Percentiles rank a stretch among this genome's conserved stretches.
Evolutionary conservation across 2,113 vertebrate genomes (phyloP).

Genomic region (Lucifuga dentata): DNA sequence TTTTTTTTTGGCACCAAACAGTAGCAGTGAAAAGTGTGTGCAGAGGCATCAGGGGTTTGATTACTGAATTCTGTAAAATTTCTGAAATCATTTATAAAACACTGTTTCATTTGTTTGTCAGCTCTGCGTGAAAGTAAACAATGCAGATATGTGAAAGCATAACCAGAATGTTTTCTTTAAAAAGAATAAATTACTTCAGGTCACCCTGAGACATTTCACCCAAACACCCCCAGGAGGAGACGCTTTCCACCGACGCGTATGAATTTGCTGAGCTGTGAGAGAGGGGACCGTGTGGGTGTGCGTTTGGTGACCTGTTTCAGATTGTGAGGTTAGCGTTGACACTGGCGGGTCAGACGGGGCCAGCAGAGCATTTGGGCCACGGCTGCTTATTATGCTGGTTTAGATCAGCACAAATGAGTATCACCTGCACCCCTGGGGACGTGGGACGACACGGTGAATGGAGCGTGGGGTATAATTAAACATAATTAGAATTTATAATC

Average conservation of each 20-base stretch:
- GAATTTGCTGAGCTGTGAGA: slow-evolving; percentile 26
- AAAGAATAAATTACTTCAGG: neutral
- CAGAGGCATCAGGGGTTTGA: too few species aligned
- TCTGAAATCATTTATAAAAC: too few species aligned
- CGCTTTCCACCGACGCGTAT: slow-evolving; percentile 17
- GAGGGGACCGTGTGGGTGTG: slow-evolving; percentile 13
- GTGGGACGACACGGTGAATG: slow-evolving; percentile 21
- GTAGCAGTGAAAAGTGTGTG: too few species aligned
- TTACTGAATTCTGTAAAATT: too few species aligned
- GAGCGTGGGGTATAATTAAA: slow-evolving; percentile 26
- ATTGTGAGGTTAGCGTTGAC: slow-evolving; percentile 23
- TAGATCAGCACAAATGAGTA: slow-evolving; percentile 3
- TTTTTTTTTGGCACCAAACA: too few species aligned
- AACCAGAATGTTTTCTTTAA: neutral
- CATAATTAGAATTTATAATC: slow-evolving; percentile 35
- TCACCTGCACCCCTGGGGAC: slow-evolving; percentile 43
- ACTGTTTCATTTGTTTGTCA: too few species aligned
- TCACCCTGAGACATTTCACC: slow-evolving; percentile 10
- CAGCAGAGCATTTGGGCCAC: neutral
- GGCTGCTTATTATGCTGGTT: slow-evolving; percentile 23
- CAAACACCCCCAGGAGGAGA: slow-evolving; percentile 5
- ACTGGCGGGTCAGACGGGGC: slow-evolving; percentile 12
- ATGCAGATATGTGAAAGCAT: too few species aligned
- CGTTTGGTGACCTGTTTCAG: slow-evolving; percentile 16
- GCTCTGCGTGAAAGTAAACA: too few species aligned